Base-by-base conservation (phyloP, 2,113 vertebrate species). In the Notothenia rossii region DNA sequence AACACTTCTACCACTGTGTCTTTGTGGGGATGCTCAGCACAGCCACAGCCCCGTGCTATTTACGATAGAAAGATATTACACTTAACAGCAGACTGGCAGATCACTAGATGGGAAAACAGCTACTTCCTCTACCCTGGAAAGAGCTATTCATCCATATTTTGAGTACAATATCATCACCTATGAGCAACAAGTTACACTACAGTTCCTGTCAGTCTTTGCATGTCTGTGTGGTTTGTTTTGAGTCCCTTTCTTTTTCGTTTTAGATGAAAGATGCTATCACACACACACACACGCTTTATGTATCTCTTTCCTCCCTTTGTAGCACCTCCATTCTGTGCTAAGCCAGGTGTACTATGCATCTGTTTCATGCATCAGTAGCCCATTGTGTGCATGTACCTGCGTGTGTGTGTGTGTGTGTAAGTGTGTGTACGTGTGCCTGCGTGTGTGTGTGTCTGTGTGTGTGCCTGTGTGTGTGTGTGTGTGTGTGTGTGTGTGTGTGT, bases 61-160 rank as follows among this genome's bases (percentile, higher is more conserved):
- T 54, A n/a, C 25, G 55, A 20, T n/a, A 45, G 46, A 79, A 11
- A 70, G 25, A 61, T 46, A 66, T 22, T 51, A 54, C 56, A 58
- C 48, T 46, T 4, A 53, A 48, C 33, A 74, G 66, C 67, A 67
- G 65, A 68, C 4, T 72, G 82, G 61, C 58, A 68, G 72, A 71
- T 81, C 50, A 46, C 36, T 79, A 56, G 45, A 82, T 65, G 55
- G 36, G 67, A 74, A 67, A 62, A 72, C 4, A 22, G 46, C 64
- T 10, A 43, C 78, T 72, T 88, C 64, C 86, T 66, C 59, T 72
- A 0, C 72, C 59, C 49, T 73, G 73, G 79, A 86, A 90, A 90
- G 25, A 80, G 63, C 58, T 62, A 90, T 91, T 82, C 84, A 91
- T 86, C 64, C 45, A 51, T 68, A 65, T 55, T 36, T 22, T 64